A percentile compares a stretch with the other conserved stretches of the same genome.
Evolutionary conservation across 2,888 invertebrate species (phyloP).

Genomic region (Himalopsyche anomala): DNA sequence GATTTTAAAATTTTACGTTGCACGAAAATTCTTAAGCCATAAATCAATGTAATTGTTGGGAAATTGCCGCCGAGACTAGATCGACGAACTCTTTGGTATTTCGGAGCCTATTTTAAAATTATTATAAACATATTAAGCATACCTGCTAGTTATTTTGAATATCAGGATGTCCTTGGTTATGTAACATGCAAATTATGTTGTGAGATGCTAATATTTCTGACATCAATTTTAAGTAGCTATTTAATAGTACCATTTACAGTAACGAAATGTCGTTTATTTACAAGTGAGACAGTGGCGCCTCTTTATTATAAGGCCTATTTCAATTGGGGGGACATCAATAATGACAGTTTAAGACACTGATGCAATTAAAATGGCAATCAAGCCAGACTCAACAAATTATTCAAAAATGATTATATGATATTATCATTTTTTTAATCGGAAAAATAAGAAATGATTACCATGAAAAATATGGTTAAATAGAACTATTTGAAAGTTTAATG

Average conservation of each 20-base stretch:
- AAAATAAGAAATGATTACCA: too few species aligned
- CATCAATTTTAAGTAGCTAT: conserved; percentile 7
- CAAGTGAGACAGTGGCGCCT: too few species aligned
- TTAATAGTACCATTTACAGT: not conserved
- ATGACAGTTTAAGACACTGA: too few species aligned
- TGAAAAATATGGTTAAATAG: too few species aligned
- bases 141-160: not conserved
- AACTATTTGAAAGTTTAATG: too few species aligned
- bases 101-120: not conserved
- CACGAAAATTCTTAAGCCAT: conserved; percentile 33
- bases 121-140: not conserved
- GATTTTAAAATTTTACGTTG: conserved; percentile 20
- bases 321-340: too few species aligned
- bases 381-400: too few species aligned
- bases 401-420: too few species aligned
- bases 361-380: too few species aligned
- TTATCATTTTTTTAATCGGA: too few species aligned
- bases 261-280: not conserved
- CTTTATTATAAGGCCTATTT: too few species aligned
- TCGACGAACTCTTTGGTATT: conserved; percentile 9
- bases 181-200: conserved; percentile 8
- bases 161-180: not conserved
- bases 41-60: conserved; percentile 31
- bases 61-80: not conserved
- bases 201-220: conserved; percentile 5